Evolutionary conservation across 2,113 vertebrate genomes (phyloP).

Genomic region (Peromyscus californicus): DNA sequence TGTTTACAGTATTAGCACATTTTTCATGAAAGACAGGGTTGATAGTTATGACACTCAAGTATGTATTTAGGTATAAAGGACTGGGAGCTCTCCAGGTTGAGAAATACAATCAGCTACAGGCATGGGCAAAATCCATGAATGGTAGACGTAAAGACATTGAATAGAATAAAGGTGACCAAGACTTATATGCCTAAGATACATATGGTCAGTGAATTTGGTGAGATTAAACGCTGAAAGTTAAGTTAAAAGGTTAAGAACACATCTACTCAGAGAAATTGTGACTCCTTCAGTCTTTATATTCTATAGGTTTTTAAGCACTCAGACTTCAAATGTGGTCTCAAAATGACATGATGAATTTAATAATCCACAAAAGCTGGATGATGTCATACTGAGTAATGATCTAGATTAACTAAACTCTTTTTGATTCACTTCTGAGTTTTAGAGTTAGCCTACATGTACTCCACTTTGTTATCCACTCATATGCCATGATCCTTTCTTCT

Average conservation of each 20-base stretch:
- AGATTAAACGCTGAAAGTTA: background rate
- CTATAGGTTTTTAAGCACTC: background rate
- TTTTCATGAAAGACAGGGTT: background rate
- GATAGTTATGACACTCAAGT: background rate
- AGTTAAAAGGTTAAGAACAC: background rate
- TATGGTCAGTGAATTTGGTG: background rate
- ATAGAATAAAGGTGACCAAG: background rate
- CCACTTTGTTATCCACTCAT: background rate
- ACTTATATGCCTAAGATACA: background rate
- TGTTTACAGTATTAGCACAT: background rate
- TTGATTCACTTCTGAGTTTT: background rate
- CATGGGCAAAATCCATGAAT: background rate
- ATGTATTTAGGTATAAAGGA: background rate
- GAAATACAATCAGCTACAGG: background rate
- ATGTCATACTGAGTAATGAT: background rate
- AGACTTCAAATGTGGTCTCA: background rate
- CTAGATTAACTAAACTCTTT: background rate
- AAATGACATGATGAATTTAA: background rate
- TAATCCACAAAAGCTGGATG: background rate
- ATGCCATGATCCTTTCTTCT: background rate
- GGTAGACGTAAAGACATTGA: background rate
- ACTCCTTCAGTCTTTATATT: background rate
- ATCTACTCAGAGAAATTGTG: background rate
- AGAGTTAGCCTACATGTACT: background rate
- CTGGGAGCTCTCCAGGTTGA: background rate